phyloP scores from a whole-genome alignment of 2,113 vertebrate species.

The Anolis carolinensis region DNA sequence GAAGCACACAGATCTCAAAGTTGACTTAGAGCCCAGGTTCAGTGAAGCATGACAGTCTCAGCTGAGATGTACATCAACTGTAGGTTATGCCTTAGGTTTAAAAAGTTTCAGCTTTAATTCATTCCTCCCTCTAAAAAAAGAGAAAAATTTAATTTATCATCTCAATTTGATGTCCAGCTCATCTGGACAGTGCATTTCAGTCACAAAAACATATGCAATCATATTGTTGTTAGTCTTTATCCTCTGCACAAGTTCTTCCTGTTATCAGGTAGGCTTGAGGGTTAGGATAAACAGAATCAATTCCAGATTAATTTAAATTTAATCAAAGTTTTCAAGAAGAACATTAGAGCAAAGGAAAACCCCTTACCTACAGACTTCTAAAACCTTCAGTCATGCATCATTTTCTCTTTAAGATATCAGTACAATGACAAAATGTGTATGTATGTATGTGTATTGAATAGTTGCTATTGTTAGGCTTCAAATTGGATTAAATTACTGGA shows the following conservation, averaged over 20 bases:
- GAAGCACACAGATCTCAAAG: constrained; percentile 12
- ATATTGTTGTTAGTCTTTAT: too few relatives aligned
- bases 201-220: not conserved
- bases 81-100: too few relatives aligned
- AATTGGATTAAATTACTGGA: not conserved
- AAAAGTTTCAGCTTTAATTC: too few relatives aligned
- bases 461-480: constrained; percentile 22
- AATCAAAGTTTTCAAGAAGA: not conserved
- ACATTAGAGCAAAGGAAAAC: not conserved
- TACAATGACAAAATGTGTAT: not conserved
- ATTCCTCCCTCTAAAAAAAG: too few relatives aligned
- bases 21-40: not conserved
- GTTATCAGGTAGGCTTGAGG: too few relatives aligned
- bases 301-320: not conserved
- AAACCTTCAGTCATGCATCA: not conserved
- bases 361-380: not conserved
- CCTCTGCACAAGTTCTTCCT: too few relatives aligned
- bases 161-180: not conserved
- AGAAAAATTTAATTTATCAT: not conserved
- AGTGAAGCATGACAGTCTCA: too few relatives aligned
- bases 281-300: too few relatives aligned
- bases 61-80: too few relatives aligned
- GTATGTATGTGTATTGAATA: not conserved
- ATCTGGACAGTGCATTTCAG: not conserved
- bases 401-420: not conserved